A percentile compares a stretch with the other conserved stretches of the same genome.
These are phyloP conservation scores for Mormyrops attenuatus DNA, from an alignment of 2,797 vertebrate genomes.

Conservation along the genomic window DNA sequence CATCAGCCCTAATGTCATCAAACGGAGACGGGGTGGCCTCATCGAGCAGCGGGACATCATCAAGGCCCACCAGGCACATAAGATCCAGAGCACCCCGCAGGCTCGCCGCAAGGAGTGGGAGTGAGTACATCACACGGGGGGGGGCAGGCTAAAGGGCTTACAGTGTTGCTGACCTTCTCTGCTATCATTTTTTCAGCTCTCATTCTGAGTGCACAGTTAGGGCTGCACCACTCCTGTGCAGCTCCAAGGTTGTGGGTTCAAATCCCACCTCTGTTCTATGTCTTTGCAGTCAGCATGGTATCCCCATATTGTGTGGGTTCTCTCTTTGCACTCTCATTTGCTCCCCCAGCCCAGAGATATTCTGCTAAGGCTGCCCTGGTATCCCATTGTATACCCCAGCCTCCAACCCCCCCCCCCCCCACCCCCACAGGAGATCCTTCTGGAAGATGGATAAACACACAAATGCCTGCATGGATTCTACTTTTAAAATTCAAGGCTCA, in stretches of 20 bases:
- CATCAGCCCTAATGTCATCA: conserved; percentile 82
- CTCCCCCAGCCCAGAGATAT: background rate
- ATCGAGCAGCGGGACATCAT: conserved; percentile 94
- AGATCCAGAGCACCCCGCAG: conserved; percentile 97
- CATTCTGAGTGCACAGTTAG: background rate
- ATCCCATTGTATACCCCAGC: background rate
- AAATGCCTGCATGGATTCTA: background rate
- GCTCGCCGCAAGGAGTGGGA: conserved; percentile 96
- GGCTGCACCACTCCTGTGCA: background rate
- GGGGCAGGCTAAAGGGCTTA: background rate
- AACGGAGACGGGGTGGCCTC: conserved; percentile 82
- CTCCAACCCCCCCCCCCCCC: background rate
- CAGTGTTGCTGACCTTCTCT: background rate
- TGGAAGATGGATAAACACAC: background rate
- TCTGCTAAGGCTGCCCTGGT: background rate
- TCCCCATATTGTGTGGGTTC: background rate
- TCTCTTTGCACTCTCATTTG: background rate
- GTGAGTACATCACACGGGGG: conserved; percentile 68
- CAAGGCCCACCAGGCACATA: conserved; percentile 92
- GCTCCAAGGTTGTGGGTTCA: background rate
- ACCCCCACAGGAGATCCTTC: background rate
- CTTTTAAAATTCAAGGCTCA: background rate
- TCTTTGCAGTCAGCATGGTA: background rate
- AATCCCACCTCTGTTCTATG: background rate
- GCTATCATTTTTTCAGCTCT: background rate